phyloP scores from a whole-genome alignment of 2,113 vertebrate species.

The Vombatus ursinus region DNA sequence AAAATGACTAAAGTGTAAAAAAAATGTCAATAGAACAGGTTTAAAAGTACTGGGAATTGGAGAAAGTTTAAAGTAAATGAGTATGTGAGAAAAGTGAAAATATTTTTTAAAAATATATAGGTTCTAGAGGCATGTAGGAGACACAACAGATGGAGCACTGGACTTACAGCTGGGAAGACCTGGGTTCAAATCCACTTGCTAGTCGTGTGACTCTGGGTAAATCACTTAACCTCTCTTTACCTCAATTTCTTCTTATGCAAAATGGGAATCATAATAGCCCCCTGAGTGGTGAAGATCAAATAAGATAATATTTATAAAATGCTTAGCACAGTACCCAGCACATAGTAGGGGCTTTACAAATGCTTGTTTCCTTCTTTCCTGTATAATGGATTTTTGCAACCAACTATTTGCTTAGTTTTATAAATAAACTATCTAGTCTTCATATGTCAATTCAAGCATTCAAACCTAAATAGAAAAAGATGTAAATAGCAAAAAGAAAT shows the following conservation, averaged over 20 bases:
- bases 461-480: neutral
- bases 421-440: constrained; percentile 11
- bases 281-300: neutral
- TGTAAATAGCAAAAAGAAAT: constrained; percentile 38
- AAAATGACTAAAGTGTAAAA: neutral
- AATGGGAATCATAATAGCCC: neutral
- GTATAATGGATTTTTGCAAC: neutral
- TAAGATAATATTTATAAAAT: neutral
- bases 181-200: neutral
- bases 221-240: neutral
- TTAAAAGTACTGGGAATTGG: neutral
- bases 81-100: neutral
- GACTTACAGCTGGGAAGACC: neutral
- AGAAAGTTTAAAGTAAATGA: neutral
- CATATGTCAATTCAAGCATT: constrained; percentile 15
- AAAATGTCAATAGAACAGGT: neutral
- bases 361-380: neutral
- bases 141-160: neutral
- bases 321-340: neutral
- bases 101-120: neutral
- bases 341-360: neutral
- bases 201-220: neutral
- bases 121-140: neutral
- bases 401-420: neutral
- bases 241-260: neutral